Evolutionary conservation across 1,140 invertebrate genomes (phyloP).

Genomic region (Sarcophaga peregrina): DNA sequence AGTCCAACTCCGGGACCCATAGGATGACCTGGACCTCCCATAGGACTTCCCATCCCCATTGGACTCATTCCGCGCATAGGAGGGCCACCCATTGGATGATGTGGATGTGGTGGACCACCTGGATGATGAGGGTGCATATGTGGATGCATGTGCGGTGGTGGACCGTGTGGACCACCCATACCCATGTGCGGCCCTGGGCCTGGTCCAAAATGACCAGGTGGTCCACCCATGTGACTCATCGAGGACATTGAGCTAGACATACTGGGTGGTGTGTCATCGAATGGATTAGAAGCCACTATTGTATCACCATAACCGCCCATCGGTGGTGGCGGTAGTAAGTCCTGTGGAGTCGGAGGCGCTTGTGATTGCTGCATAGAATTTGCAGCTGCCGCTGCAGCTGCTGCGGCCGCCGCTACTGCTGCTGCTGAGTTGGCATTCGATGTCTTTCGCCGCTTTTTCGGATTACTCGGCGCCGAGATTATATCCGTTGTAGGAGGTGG

Average conservation of each 20-base stretch:
- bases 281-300: slow-evolving; percentile 93
- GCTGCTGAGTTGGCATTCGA: slow-evolving; percentile 68
- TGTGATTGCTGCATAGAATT: slow-evolving; percentile 69
- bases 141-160: slow-evolving; percentile 68
- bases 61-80: slow-evolving; percentile 78
- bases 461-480: slow-evolving; percentile 73
- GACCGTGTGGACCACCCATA: slow-evolving; percentile 68
- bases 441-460: slow-evolving; percentile 77
- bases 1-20: slow-evolving; percentile 62
- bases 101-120: slow-evolving; percentile 69
- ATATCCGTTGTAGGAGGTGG: slow-evolving; percentile 71
- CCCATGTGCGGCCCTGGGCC: slow-evolving; percentile 63
- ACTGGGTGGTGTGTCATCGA: slow-evolving; percentile 87
- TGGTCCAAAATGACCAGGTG: slow-evolving; percentile 51
- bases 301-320: slow-evolving; percentile 90
- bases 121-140: slow-evolving; percentile 68
- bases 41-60: slow-evolving; percentile 70
- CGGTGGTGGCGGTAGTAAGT: slow-evolving; percentile 84
- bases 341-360: slow-evolving; percentile 74
- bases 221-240: slow-evolving; percentile 71
- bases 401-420: slow-evolving; percentile 58
- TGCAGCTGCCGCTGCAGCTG: slow-evolving; percentile 63
- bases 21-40: slow-evolving; percentile 59
- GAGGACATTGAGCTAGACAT: slow-evolving; percentile 64
- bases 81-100: slow-evolving; percentile 68